Base-by-base conservation (phyloP, 2,797 vertebrate genomes). In the Erithacus rubecula region DNA sequence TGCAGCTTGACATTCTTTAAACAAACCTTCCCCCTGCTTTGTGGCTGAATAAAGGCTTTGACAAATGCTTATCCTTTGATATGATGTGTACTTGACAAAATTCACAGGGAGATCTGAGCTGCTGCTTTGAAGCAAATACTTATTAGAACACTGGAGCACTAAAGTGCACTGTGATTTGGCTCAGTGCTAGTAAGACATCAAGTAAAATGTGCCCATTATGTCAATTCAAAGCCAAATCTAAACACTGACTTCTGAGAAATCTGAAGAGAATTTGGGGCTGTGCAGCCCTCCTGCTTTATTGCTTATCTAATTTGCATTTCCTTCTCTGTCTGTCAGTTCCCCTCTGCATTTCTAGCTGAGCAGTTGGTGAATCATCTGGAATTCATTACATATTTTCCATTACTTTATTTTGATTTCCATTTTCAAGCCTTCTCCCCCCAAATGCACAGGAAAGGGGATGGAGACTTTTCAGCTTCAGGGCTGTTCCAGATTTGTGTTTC, bases 41-140 rank as follows among this genome's bases (percentile, higher is more conserved):
- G 96, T 96, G 95, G 70, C 82, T 95, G 91, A 97, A 98, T 93
- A 97, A 97, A 97, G 93, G 93, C 96, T 97, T 95, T 97, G 94
- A 96, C 96, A 97, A 97, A 97, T 95, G 91, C 97, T 97, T 94
- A 92, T 96, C 91, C 97, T 98, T 98, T 98, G 97, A 97, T 98
- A 97, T 94, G 94, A 96, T 97, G 94, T 81, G 84, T 96, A 97
- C 96, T 97, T 97, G 97, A 98, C 96, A 97, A 97, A 98, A 98
- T 97, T 98, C 97, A 97, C 96, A 92, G 91, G 86, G 85, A 96
- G 96, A 97, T 96, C 96, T 95, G 96, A 97, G 95, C 93, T 70
- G 78, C 92, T 76, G 87, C 96, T 98, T 97, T 97, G 97, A 98
- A 97, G 96, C 83, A 95, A 98, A 97, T 67, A 93, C 95, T 97